Percentiles rank a stretch among this genome's conserved stretches.
These are phyloP conservation scores for Danaus melanippus DNA, from an alignment of 1,140 invertebrate species.

Conservation along the genomic window DNA sequence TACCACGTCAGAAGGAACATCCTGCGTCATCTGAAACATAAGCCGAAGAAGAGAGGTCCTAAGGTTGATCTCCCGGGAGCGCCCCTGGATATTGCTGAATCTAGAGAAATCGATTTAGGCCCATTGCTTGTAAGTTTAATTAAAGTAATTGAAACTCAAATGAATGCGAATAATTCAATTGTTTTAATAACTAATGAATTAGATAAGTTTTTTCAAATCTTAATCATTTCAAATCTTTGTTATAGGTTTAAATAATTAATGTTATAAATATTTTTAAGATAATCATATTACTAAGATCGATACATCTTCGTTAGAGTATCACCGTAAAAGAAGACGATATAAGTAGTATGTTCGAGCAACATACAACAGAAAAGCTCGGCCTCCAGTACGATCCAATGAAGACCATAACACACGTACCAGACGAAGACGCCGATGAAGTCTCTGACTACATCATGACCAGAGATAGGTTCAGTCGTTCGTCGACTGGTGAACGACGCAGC, in stretches of 20 bases:
- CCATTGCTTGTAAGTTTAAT: conserved; percentile 42
- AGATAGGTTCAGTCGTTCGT: not conserved
- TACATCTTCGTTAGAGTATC: conserved; percentile 28
- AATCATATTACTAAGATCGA: no score
- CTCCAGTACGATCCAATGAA: conserved; percentile 39
- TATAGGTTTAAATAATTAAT: no score
- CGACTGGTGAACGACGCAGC: no score
- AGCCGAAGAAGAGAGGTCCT: conserved; percentile 33
- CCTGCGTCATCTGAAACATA: conserved; percentile 37
- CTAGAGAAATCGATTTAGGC: conserved; percentile 49
- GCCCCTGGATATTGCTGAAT: conserved; percentile 39
- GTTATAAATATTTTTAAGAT: no score
- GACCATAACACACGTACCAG: conserved; percentile 36
- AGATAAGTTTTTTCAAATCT: no score
- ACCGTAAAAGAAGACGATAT: conserved; percentile 44
- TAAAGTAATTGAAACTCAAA: no score
- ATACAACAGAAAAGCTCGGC: conserved; percentile 27
- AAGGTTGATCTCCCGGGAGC: conserved; percentile 39
- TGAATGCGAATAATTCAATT: no score
- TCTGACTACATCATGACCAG: not conserved
- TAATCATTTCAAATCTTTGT: no score
- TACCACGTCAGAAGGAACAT: conserved; percentile 50
- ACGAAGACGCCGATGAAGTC: conserved; percentile 16
- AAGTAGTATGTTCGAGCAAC: conserved; percentile 32
- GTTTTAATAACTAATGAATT: no score